These are phyloP conservation scores for Drosophila equinoxialis DNA, from an alignment of 1,140 invertebrate genomes.

Conservation along the genomic window DNA sequence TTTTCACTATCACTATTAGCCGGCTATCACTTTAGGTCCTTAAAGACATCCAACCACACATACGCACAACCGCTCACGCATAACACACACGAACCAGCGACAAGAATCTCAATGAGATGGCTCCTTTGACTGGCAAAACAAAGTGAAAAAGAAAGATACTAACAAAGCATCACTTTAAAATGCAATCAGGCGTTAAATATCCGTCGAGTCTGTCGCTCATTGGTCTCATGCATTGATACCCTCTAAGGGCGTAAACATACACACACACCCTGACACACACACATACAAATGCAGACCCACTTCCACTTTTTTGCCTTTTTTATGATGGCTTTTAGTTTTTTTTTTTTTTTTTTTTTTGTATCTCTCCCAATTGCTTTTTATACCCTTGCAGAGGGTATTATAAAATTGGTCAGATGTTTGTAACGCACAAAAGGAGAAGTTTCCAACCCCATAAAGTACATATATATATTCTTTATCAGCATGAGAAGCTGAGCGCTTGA, in stretches of 20 bases:
- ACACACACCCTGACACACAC: neutral
- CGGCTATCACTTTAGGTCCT: conserved; percentile 8
- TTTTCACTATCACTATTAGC: conserved; percentile 54
- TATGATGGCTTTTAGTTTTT: conserved; percentile 50
- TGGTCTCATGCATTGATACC: conserved; percentile 59
- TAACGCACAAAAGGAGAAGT: no score
- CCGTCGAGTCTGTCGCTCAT: conserved; percentile 68
- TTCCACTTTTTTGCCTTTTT: conserved; percentile 10
- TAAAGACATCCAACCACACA: no score
- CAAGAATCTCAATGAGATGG: conserved; percentile 26
- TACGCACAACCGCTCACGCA: conserved; percentile 9
- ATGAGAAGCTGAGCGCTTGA: no score
- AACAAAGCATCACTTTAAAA: conserved; percentile 65
- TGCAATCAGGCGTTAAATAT: conserved; percentile 75
- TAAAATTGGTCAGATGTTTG: no score
- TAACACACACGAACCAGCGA: neutral
- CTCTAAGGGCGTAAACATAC: conserved; percentile 4
- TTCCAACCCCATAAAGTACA: no score
- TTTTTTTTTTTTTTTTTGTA: conserved; percentile 21
- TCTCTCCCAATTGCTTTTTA: conserved; percentile 15
- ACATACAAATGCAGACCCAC: conserved; percentile 1
- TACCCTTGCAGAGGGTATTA: no score
- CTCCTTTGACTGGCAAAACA: neutral
- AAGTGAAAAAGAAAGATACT: conserved; percentile 21
- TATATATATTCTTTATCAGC: no score